A percentile compares a stretch with the other conserved stretches of the same genome.
phyloP scores from a whole-genome alignment of 2,888 invertebrate species.

The Clistopyga incitator region DNA sequence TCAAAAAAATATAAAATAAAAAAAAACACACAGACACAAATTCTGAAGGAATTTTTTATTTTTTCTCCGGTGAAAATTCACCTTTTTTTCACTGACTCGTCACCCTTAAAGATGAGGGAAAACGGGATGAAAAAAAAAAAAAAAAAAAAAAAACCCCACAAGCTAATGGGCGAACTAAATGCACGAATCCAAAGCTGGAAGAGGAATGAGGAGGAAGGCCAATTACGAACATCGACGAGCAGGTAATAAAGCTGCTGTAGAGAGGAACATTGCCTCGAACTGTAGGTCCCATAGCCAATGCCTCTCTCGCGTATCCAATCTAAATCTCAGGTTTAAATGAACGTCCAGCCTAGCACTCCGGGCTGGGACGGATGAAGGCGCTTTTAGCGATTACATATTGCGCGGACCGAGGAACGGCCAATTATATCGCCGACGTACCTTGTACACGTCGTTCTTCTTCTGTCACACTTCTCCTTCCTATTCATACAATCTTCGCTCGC shows the following conservation, averaged over 20 bases:
- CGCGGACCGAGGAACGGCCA: conserved; percentile 68
- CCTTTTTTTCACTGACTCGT: too few species aligned
- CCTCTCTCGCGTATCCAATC: conserved; percentile 64
- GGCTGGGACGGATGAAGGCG: conserved; percentile 42
- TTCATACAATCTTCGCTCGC: neutral
- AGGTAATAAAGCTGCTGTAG: conserved; percentile 64
- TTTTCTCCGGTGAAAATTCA: too few species aligned
- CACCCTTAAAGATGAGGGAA: too few species aligned
- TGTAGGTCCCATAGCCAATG: conserved; percentile 21
- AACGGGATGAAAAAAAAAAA: neutral
- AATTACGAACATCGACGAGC: conserved; percentile 60
- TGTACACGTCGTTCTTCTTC: conserved; percentile 21
- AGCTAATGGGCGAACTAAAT: conserved; percentile 61
- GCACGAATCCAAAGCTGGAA: conserved; percentile 40
- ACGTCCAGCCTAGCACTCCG: conserved; percentile 53
- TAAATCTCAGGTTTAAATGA: conserved; percentile 67
- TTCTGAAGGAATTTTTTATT: too few species aligned
- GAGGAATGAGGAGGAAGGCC: conserved; percentile 40
- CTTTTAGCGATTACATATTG: conserved; percentile 71
- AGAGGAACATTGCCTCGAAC: conserved; percentile 41
- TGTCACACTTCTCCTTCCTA: neutral
- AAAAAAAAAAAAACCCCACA: conserved; percentile 42
- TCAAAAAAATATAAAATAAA: too few species aligned
- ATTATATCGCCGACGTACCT: conserved; percentile 65
- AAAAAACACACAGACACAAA: neutral